phyloP scores from a whole-genome alignment of 2,113 vertebrate species.

The Addax nasomaculatus region DNA sequence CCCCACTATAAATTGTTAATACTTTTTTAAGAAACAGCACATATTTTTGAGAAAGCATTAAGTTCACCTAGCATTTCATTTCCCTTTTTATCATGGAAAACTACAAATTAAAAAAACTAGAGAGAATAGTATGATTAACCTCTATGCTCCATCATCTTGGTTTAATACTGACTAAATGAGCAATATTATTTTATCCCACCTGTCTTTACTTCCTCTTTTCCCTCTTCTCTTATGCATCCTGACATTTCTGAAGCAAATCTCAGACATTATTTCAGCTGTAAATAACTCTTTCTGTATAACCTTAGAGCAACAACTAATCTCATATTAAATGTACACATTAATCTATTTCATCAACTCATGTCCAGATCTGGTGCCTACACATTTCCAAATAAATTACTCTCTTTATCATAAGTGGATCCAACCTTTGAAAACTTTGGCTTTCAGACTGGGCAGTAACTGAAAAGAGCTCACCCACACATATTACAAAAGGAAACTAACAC shows the following conservation, averaged over 20 bases:
- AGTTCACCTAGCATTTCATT: not conserved
- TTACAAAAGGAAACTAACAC: not conserved
- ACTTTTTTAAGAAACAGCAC: not conserved
- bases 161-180: not conserved
- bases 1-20: not conserved
- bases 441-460: not conserved
- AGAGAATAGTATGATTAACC: not conserved
- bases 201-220: not conserved
- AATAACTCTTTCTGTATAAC: not conserved
- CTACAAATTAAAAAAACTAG: not conserved
- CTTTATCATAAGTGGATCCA: not conserved
- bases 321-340: not conserved
- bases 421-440: not conserved
- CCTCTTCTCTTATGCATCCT: not conserved
- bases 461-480: not conserved
- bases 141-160: not conserved
- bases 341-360: not conserved
- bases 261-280: not conserved
- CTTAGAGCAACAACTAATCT: not conserved
- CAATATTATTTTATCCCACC: not conserved
- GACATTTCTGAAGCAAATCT: conserved; percentile 3
- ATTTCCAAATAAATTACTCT: conserved; percentile 6
- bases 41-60: conserved; percentile 6
- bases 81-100: conserved; percentile 30
- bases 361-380: not conserved